A percentile compares a stretch with the other conserved stretches of the same genome.
These are phyloP conservation scores for Arnoldichthys spilopterus DNA, from an alignment of 2,797 vertebrate genomes.

Conservation along the genomic window DNA sequence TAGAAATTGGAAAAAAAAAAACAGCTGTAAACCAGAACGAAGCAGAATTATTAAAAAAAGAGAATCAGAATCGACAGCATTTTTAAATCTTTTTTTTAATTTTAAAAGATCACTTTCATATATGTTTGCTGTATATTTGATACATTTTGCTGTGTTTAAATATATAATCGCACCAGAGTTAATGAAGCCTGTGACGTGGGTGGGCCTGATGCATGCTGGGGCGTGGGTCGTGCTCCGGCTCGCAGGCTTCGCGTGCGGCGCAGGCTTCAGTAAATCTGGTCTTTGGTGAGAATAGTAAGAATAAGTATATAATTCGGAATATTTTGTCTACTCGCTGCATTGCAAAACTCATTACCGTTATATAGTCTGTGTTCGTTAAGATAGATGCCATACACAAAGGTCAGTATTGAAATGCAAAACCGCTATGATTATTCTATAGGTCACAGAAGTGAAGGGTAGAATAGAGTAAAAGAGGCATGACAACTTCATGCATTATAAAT, in stretches of 20 bases:
- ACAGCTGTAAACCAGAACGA: not conserved
- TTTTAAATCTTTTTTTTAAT: constrained; percentile 81
- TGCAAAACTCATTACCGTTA: constrained; percentile 52
- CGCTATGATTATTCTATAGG: constrained; percentile 52
- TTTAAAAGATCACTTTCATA: constrained; percentile 80
- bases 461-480: constrained; percentile 67
- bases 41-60: constrained; percentile 23
- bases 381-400: constrained; percentile 61
- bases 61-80: constrained; percentile 69
- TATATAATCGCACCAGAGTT: constrained; percentile 71
- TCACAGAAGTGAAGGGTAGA: constrained; percentile 62
- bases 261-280: constrained; percentile 65
- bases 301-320: constrained; percentile 62
- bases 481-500: constrained; percentile 78
- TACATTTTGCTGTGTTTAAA: constrained; percentile 67
- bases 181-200: constrained; percentile 46
- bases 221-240: constrained; percentile 4
- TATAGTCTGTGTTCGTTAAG: constrained; percentile 65
- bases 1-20: too few relatives aligned
- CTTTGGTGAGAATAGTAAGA: constrained; percentile 59
- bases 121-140: constrained; percentile 75
- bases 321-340: constrained; percentile 36
- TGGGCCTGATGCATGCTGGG: constrained; percentile 51
- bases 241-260: constrained; percentile 3
- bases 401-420: constrained; percentile 71